Evolutionary conservation across 2,797 vertebrate genomes (phyloP).

Genomic region (Pangasius djambal): DNA sequence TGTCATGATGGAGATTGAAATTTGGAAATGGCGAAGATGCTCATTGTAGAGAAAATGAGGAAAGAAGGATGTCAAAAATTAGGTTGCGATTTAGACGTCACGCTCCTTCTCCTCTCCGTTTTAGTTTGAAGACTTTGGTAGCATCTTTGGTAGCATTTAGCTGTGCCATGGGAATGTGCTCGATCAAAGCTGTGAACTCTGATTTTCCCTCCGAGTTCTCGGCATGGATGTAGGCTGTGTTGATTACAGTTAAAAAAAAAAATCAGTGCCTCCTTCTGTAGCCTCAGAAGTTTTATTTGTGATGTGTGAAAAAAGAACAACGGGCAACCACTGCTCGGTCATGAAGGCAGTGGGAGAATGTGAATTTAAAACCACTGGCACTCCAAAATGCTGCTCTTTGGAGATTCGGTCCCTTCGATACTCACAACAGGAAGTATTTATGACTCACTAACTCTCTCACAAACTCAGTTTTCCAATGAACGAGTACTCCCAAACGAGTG

Average conservation of each 20-base stretch:
- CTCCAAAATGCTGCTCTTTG: background rate
- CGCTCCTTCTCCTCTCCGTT: background rate
- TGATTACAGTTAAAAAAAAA: background rate
- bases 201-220: background rate
- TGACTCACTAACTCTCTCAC: slow-evolving; percentile 48
- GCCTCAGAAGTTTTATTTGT: background rate
- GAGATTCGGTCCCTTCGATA: background rate
- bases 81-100: background rate
- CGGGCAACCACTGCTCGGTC: background rate
- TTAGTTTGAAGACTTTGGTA: background rate
- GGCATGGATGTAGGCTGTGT: background rate
- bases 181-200: background rate
- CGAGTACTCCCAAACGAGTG: background rate
- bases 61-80: background rate
- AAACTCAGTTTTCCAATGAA: slow-evolving; percentile 42
- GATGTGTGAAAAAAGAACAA: background rate
- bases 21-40: background rate
- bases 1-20: background rate
- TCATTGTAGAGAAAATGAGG: background rate
- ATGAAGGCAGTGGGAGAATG: background rate
- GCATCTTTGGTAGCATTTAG: background rate
- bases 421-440: slow-evolving; percentile 65
- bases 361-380: background rate
- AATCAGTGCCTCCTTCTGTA: background rate
- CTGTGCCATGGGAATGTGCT: background rate